Percentiles rank a stretch among this genome's conserved stretches.
Conservation (phyloP, 2,888 invertebrate species). For the Parasteatoda lunata region DNA sequence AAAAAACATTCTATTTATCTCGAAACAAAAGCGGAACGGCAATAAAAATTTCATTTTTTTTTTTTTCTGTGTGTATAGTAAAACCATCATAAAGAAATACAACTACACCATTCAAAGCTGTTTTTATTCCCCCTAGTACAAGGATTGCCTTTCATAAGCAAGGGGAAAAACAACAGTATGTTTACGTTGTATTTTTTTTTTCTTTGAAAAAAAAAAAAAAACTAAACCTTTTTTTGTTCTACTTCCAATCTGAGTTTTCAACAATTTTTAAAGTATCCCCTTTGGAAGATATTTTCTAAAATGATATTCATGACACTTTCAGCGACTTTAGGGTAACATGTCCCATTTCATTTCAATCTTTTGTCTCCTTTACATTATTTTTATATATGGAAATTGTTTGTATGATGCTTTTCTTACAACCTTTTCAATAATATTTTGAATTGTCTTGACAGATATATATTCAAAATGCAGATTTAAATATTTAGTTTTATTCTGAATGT, state of each 20-base stretch:
- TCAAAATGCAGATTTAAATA: too few relatives aligned
- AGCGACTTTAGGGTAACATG: background rate
- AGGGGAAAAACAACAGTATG: slow-evolving; percentile 1
- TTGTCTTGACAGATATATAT: too few relatives aligned
- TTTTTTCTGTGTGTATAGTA: slow-evolving; percentile 17
- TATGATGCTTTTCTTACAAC: too few relatives aligned
- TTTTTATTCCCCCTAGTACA: slow-evolving; percentile 31
- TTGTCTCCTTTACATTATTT: too few relatives aligned
- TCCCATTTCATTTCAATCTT: background rate
- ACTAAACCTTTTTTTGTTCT: too few relatives aligned
- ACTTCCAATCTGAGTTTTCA: background rate
- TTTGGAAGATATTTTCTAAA: slow-evolving; percentile 21
- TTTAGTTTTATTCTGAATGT: too few relatives aligned
- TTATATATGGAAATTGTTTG: too few relatives aligned
- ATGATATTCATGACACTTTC: slow-evolving; percentile 6
- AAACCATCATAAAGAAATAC: slow-evolving; percentile 28
- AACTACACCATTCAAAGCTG: slow-evolving; percentile 24
- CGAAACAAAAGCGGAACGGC: background rate
- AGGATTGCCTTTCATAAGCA: slow-evolving; percentile 38
- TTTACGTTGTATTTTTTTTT: slow-evolving; percentile 21
- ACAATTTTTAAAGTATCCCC: slow-evolving; percentile 7
- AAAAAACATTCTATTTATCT: background rate
- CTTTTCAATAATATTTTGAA: too few relatives aligned
- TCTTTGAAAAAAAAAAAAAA: too few relatives aligned
- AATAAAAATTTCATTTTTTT: slow-evolving; percentile 10